These are phyloP conservation scores for Ceratotherium simum DNA, from an alignment of 2,113 vertebrate species.

Conservation along the genomic window DNA sequence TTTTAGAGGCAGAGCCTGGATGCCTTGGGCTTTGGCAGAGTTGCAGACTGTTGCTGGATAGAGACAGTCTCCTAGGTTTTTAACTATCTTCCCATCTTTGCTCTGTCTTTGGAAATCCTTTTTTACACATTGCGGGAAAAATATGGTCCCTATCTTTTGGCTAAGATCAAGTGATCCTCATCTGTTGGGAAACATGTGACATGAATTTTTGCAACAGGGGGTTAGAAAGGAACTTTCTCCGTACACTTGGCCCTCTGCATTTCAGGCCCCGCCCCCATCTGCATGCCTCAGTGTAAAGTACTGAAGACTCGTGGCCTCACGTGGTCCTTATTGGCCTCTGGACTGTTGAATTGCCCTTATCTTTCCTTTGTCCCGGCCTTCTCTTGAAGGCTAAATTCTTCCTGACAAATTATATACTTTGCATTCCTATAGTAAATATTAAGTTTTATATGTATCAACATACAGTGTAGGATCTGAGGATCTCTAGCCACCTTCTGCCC, in stretches of 20 bases:
- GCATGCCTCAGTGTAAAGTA: background rate
- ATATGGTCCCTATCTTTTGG: background rate
- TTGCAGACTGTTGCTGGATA: background rate
- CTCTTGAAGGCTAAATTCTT: slow-evolving; percentile 23
- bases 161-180: background rate
- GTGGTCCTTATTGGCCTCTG: background rate
- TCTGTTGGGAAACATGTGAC: background rate
- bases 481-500: background rate
- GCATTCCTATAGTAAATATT: background rate
- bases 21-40: background rate
- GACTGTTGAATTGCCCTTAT: background rate
- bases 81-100: background rate
- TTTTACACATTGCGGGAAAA: background rate
- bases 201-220: background rate
- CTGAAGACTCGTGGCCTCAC: background rate
- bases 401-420: background rate
- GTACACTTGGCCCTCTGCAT: background rate
- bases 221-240: background rate
- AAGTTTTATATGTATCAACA: background rate
- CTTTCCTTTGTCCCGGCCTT: background rate
- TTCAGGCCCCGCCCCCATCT: background rate
- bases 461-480: background rate
- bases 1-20: background rate
- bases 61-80: background rate
- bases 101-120: slow-evolving; percentile 13